phyloP scores from a whole-genome alignment of 2,113 vertebrate species.

The Heteronetta atricapilla region DNA sequence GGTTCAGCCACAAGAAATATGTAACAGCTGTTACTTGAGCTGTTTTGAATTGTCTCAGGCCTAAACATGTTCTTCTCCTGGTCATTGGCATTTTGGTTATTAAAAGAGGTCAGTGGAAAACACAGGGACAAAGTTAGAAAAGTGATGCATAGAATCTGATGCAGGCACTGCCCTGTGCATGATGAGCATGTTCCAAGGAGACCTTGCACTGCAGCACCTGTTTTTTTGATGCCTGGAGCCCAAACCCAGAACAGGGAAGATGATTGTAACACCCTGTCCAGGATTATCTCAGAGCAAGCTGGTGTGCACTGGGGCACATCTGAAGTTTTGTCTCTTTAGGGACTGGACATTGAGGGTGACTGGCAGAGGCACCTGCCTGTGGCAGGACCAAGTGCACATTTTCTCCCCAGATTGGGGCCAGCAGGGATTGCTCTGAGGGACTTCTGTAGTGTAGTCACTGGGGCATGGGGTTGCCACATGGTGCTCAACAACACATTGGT shows the following conservation, averaged over 20 bases:
- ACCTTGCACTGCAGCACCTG: background rate
- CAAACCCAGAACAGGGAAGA: background rate
- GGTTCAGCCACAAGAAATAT: background rate
- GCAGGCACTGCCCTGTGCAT: background rate
- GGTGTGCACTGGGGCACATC: too few species aligned
- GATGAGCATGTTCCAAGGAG: background rate
- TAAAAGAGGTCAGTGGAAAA: background rate
- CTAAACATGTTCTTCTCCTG: background rate
- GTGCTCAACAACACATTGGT: background rate
- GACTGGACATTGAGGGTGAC: background rate
- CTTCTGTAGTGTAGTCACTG: fast-evolving
- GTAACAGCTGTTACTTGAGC: background rate
- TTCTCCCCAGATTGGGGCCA: background rate
- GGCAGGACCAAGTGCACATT: too few species aligned
- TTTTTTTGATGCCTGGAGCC: background rate
- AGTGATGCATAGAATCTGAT: background rate
- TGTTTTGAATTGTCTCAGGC: background rate
- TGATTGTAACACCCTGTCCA: too few species aligned
- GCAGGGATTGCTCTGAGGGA: background rate
- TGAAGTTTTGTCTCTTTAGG: background rate
- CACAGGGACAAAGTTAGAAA: background rate
- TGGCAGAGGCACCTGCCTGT: background rate
- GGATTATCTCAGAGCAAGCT: background rate
- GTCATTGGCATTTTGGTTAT: background rate
- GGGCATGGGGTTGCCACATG: background rate